Evolutionary conservation across 2,797 vertebrate genomes (phyloP).

Genomic region (Atherinosoma microstoma): DNA sequence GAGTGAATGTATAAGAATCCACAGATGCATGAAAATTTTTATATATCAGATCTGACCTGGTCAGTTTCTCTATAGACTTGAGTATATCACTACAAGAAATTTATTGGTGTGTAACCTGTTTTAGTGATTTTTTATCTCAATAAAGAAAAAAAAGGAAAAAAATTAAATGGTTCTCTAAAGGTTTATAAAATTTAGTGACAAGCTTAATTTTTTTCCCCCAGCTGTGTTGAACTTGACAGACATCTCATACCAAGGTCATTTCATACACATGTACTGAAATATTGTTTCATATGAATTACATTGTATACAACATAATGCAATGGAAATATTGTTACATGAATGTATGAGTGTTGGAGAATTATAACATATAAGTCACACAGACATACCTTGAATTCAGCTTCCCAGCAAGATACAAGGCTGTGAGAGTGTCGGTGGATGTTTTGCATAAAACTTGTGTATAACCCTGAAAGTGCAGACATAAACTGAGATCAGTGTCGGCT

Average conservation of each 20-base stretch:
- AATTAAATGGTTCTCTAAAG: background rate
- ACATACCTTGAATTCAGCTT: background rate
- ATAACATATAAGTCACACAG: background rate
- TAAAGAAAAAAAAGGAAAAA: background rate
- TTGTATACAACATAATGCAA: background rate
- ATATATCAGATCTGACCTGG: slow-evolving; percentile 1
- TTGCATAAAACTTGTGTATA: slow-evolving; percentile 5
- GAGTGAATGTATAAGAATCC: background rate
- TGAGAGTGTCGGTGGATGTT: background rate
- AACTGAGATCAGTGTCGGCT: slow-evolving; percentile 33
- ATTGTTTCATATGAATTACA: background rate
- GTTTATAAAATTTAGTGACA: background rate
- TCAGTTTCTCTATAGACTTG: slow-evolving; percentile 23
- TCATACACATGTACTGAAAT: background rate
- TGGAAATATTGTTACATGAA: background rate
- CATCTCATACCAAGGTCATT: background rate
- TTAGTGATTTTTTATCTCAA: background rate
- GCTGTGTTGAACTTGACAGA: background rate
- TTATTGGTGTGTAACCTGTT: background rate
- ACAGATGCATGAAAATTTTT: background rate
- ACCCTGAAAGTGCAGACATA: slow-evolving; percentile 30
- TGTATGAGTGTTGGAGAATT: background rate
- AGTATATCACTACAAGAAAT: no score
- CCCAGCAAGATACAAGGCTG: background rate
- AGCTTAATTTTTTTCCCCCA: background rate